Base-by-base conservation (phyloP, 2,113 vertebrate genomes). In the Capreolus pygargus region DNA sequence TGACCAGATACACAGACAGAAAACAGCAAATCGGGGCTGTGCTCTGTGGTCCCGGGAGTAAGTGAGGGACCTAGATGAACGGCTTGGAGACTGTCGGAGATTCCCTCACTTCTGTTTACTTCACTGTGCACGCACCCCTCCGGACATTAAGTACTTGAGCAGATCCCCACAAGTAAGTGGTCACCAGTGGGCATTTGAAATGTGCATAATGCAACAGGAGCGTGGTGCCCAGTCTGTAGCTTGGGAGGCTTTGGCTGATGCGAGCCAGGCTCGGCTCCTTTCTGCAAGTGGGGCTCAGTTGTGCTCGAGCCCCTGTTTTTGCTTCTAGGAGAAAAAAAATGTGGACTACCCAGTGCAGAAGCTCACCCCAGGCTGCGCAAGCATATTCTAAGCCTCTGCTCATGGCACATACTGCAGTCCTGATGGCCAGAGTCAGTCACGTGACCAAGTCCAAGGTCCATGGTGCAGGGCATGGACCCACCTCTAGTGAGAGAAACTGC, bases 381-480 rank as follows among this genome's bases (percentile, higher is more conserved):
- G 50, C 74, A 15, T 57, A 45, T 57, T 82, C 64, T n/a, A 47
- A 89, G 83, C 23, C 55, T 92, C 36, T 89, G 50, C 82, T 79
- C 61, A 0, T 1, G 33, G 36, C 89, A 30, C 23, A 1, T 67
- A 13, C 43, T 30, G 9, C 30, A 17, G 30, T 45, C n/a, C 39
- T 12, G 4, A 4, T 45, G 54, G 52, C 19, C 58, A n/a, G 2
- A 50, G 25, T 36, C 25, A 43, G 81, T 84, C 57, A 4, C 7
- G 1, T 8, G 76, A 45, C 61, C 95, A 92, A 57, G 55, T 30
- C 55, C 17, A 19, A 47, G 78, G 10, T 88, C 85, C 9, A 0
- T 1, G 28, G 19, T 7, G 7, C 9, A 0, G 39, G 78, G 61
- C 6, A 10, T 39, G 1, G 0, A 7, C 33, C 27, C 19, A 0